A percentile compares a stretch with the other conserved stretches of the same genome.
Conservation (phyloP, 1,140 invertebrate species). For the Nasonia vitripennis region DNA sequence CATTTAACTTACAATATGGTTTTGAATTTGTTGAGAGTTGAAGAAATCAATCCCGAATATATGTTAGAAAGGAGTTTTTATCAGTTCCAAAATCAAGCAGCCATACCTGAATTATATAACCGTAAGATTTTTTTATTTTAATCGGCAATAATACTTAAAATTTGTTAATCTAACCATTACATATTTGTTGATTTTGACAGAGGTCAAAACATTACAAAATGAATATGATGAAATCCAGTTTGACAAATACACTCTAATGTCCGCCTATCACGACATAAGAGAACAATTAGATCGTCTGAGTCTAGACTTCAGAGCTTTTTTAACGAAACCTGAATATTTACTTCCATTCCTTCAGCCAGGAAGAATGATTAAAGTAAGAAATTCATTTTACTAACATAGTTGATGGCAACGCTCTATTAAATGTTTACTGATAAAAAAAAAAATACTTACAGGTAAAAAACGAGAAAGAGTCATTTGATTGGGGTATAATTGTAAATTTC, state of each 20-base stretch:
- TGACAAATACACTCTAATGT: slow-evolving; percentile 85
- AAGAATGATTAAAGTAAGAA: slow-evolving; percentile 88
- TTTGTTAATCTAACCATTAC: background rate
- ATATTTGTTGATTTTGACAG: slow-evolving; percentile 70
- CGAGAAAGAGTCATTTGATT: slow-evolving; percentile 92
- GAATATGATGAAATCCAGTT: slow-evolving; percentile 80
- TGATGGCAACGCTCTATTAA: background rate
- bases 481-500: slow-evolving; percentile 97
- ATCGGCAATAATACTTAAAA: slow-evolving; percentile 15
- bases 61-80: slow-evolving; percentile 99
- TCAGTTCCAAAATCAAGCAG: slow-evolving; percentile 99
- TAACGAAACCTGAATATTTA: slow-evolving; percentile 92
- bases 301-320: slow-evolving; percentile 84
- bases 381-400: background rate
- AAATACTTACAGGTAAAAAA: slow-evolving; percentile 83
- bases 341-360: slow-evolving; percentile 96
- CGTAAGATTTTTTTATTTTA: slow-evolving; percentile 77
- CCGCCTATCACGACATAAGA: slow-evolving; percentile 89
- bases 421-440: slow-evolving; percentile 12
- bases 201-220: slow-evolving; percentile 83
- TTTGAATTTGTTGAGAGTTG: slow-evolving; percentile 95
- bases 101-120: slow-evolving; percentile 92
- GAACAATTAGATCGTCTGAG: slow-evolving; percentile 86
- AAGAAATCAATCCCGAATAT: slow-evolving; percentile 99
- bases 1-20: slow-evolving; percentile 99